Conservation (phyloP, 1,140 invertebrate genomes). For the Drosophila orena region DNA sequence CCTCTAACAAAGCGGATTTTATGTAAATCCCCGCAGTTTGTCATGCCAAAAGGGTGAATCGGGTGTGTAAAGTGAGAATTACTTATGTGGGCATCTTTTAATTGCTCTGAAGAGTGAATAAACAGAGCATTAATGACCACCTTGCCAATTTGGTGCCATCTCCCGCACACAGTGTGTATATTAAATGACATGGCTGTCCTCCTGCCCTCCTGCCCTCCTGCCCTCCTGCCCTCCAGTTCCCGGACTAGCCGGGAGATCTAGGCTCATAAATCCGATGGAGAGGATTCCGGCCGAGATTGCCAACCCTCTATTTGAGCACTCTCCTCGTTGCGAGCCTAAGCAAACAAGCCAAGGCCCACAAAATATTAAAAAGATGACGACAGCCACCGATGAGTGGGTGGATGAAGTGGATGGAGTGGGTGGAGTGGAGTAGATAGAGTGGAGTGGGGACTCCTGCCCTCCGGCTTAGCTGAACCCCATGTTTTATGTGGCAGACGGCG, state of each 20-base stretch:
- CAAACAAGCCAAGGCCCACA: slow-evolving; percentile 58
- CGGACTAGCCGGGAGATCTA: slow-evolving; percentile 23
- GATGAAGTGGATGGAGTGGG: slow-evolving; percentile 14
- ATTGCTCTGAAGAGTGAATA: slow-evolving; percentile 57
- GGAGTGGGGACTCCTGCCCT: slow-evolving; percentile 6
- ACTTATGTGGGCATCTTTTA: slow-evolving; percentile 63
- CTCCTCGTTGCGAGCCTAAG: slow-evolving; percentile 48
- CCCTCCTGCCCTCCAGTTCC: too few relatives aligned
- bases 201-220: too few relatives aligned
- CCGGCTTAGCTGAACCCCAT: slow-evolving; percentile 44
- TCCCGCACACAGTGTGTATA: slow-evolving; percentile 51
- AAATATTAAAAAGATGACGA: slow-evolving; percentile 78
- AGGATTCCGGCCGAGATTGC: background rate
- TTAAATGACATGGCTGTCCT: slow-evolving; percentile 58
- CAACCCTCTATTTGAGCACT: slow-evolving; percentile 70
- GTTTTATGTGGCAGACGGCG: slow-evolving; percentile 67
- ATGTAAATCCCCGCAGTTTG: slow-evolving; percentile 51
- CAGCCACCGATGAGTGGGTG: slow-evolving; percentile 40
- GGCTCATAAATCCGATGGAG: slow-evolving; percentile 27
- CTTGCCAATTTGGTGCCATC: slow-evolving; percentile 46
- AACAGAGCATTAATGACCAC: slow-evolving; percentile 60
- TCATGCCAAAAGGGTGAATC: slow-evolving; percentile 15
- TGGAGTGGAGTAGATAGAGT: background rate
- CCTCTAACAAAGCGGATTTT: slow-evolving; percentile 47
- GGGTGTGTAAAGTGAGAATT: slow-evolving; percentile 41